A percentile compares a stretch with the other conserved stretches of the same genome.
Evolutionary conservation across 1,140 invertebrate species (phyloP).

Genomic region (Drosophila littoralis): DNA sequence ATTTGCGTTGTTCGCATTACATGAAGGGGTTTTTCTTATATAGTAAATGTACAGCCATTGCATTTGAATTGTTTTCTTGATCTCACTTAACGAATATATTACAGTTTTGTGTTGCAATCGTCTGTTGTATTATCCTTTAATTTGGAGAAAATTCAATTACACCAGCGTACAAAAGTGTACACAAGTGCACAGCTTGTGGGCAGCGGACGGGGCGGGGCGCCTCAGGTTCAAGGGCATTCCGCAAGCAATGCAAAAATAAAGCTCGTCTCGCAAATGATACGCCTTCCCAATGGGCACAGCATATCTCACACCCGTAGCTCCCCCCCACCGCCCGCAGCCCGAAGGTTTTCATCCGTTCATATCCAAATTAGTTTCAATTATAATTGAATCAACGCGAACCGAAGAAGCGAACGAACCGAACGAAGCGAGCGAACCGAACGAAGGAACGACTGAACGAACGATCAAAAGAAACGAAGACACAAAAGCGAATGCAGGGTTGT

Average conservation of each 20-base stretch:
- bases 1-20: no score
- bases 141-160: constrained; percentile 59
- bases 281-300: constrained; percentile 32
- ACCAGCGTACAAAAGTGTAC: constrained; percentile 26
- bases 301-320: constrained; percentile 11
- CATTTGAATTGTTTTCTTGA: neutral
- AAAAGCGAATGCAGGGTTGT: constrained; percentile 19
- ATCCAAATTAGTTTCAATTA: constrained; percentile 83
- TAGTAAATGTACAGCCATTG: no score
- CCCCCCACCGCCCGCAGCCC: neutral
- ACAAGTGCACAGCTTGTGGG: constrained; percentile 15
- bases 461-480: neutral
- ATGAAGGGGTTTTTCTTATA: no score
- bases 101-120: constrained; percentile 16
- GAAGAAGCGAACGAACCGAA: constrained; percentile 56
- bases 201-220: constrained; percentile 3
- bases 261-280: constrained; percentile 26
- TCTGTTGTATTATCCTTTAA: constrained; percentile 76
- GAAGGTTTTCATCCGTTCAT: constrained; percentile 44
- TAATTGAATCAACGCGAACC: constrained; percentile 80
- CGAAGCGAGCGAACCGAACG: constrained; percentile 13
- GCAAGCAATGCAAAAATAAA: constrained; percentile 62
- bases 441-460: constrained; percentile 15
- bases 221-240: constrained; percentile 82
- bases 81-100: constrained; percentile 27